These are phyloP conservation scores for Penaeus indicus DNA, from an alignment of 1,140 invertebrate species.

Conservation along the genomic window DNA sequence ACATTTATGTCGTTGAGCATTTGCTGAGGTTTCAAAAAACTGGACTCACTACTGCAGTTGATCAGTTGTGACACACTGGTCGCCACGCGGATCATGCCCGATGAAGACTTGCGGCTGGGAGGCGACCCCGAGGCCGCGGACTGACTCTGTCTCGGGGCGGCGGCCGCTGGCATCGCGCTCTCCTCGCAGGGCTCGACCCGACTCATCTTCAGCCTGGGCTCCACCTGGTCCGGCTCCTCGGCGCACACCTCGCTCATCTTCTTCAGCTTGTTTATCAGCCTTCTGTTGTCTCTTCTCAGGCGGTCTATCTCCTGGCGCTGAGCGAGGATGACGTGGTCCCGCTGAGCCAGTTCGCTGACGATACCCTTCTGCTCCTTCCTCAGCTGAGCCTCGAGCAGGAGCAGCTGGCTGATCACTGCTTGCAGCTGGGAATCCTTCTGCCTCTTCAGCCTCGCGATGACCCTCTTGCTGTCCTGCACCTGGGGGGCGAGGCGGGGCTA, in stretches of 20 bases:
- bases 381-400: conserved; percentile 86
- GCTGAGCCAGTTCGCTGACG: conserved; percentile 79
- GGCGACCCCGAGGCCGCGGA: conserved; percentile 17
- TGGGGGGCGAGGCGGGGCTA: background rate
- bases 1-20: conserved; percentile 17
- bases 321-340: conserved; percentile 83
- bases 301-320: conserved; percentile 85
- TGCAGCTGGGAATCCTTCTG: conserved; percentile 82
- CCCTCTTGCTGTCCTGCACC: conserved; percentile 58
- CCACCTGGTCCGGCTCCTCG: conserved; percentile 16
- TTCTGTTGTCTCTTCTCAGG: conserved; percentile 70
- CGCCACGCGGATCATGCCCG: conserved; percentile 54
- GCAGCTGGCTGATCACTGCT: conserved; percentile 82
- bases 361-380: conserved; percentile 90
- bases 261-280: conserved; percentile 63
- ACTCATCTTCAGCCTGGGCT: conserved; percentile 54
- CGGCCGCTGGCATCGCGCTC: conserved; percentile 8
- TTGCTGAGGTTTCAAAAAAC: conserved; percentile 48
- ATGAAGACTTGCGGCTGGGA: conserved; percentile 47
- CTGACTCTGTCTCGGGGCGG: background rate
- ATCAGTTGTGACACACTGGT: conserved; percentile 55
- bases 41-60: conserved; percentile 39
- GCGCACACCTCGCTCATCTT: conserved; percentile 59
- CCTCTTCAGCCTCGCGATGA: conserved; percentile 73
- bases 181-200: conserved; percentile 53